Base-by-base conservation (phyloP, 2,888 invertebrate genomes). In the Seira musarum region DNA sequence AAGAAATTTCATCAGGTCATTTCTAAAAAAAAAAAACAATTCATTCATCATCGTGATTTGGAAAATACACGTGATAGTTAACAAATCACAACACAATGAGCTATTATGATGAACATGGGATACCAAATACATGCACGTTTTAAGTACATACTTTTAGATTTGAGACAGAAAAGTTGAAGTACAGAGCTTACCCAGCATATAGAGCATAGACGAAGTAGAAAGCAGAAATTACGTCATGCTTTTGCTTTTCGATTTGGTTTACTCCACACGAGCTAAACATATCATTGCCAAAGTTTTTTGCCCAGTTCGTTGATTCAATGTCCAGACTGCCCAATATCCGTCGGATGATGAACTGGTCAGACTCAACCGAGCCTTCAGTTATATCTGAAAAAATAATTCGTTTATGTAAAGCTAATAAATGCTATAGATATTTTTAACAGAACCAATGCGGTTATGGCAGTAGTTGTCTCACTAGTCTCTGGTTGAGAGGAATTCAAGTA, bases 181-280 rank as follows among this genome's bases (percentile, higher is more conserved):
- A 67, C 40, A n/a, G 35, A 13, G 53, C 64, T 30, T 68, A 79
- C 79, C 73, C 68, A 6, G 21, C 63, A 53, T 64, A 79, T 19
- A 79, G 49, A 63, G 49, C 24, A 46, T 73, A 79, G 24, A 46
- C 73, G 25, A 73, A 79, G 69, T 68, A 79, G 69, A 68, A 72
- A 30, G 57, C 65, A 15, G 73, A 35, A 63, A 69, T 61, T 13
- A 67, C 67, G 40, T 79, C 72, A 24, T 66, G 63, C 22, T 25
- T 46, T 21, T 72, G 22, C 1, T 40, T 21, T 22, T 25, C 22
- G 19, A 17, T 19, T 53, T 17, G 49, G 46, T 57, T 8, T 2
- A 60, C 53, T 53, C 60, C 53, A 17, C 22, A 6, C 35, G 17
- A 10, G 24, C 5, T 13, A 35, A 57, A 61, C 19, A 19, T 19